Conservation (phyloP, 1,140 invertebrate genomes). For the Cyphomyrmex costatus region DNA sequence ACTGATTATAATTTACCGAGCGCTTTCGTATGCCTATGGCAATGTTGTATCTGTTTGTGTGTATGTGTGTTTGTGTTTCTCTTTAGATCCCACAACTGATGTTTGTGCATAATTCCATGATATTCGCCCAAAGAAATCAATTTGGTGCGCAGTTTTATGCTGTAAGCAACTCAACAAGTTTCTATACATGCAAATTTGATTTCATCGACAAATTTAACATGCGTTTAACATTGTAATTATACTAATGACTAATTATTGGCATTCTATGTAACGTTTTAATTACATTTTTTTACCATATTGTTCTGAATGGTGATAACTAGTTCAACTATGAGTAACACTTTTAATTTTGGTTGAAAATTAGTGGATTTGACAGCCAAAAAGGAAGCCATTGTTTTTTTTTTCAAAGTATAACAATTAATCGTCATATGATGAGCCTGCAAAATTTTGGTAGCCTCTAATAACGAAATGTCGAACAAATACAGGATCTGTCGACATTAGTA, state of each 20-base stretch:
- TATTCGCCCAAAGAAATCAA: slow-evolving; percentile 78
- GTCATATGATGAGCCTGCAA: slow-evolving; percentile 40
- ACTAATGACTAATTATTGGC: slow-evolving; percentile 15
- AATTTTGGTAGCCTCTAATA: slow-evolving; percentile 24
- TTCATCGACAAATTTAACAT: background rate
- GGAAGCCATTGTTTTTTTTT: background rate
- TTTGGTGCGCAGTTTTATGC: slow-evolving; percentile 76
- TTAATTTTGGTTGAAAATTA: background rate
- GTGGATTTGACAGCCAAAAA: background rate
- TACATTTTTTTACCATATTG: background rate
- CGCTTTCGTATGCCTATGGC: background rate
- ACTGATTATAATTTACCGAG: background rate
- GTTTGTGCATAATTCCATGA: slow-evolving; percentile 76
- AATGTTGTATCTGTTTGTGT: slow-evolving; percentile 48
- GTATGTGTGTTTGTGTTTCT: slow-evolving; percentile 52
- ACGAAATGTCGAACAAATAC: slow-evolving; percentile 11
- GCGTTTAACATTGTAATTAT: background rate
- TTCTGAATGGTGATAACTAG: background rate
- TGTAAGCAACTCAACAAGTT: slow-evolving; percentile 75
- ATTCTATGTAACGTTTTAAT: background rate
- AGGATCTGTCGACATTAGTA: background rate
- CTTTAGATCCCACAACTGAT: slow-evolving; percentile 76
- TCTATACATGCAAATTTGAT: background rate
- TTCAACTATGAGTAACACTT: background rate
- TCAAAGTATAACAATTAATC: background rate